These are phyloP conservation scores for Raja brachyura DNA, from an alignment of 2,113 vertebrate species.

Conservation along the genomic window DNA sequence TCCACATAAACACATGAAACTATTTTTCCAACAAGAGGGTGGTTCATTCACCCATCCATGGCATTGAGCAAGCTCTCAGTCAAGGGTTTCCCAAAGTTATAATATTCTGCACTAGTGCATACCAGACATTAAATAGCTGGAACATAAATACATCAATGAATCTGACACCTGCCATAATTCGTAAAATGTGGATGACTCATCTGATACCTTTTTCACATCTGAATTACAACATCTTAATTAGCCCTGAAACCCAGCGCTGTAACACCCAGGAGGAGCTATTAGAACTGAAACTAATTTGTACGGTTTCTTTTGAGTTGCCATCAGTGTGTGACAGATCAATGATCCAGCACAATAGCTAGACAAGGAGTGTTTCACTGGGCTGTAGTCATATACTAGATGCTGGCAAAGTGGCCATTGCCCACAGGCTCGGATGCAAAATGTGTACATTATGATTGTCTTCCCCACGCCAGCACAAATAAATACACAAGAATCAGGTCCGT, in stretches of 20 bases:
- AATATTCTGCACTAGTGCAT: background rate
- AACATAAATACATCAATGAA: background rate
- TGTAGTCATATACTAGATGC: too few species aligned
- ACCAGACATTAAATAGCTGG: background rate
- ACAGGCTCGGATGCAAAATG: background rate
- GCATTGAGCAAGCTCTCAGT: background rate
- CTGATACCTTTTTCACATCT: background rate
- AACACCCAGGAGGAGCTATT: background rate
- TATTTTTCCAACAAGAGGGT: background rate
- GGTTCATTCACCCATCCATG: background rate
- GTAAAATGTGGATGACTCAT: background rate
- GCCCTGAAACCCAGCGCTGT: background rate
- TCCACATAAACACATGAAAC: background rate
- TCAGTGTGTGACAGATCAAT: background rate
- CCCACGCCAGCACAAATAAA: too few species aligned
- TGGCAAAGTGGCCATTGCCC: background rate
- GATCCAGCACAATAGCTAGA: background rate
- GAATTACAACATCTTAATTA: constrained; percentile 9
- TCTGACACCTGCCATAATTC: background rate
- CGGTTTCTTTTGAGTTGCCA: background rate
- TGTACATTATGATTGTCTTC: background rate
- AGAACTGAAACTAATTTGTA: constrained; percentile 30
- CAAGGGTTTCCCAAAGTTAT: background rate
- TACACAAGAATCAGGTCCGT: background rate
- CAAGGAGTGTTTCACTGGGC: too few species aligned